A percentile compares a stretch with the other conserved stretches of the same genome.
phyloP scores from a whole-genome alignment of 2,113 vertebrate genomes.

The Monopterus albus region DNA sequence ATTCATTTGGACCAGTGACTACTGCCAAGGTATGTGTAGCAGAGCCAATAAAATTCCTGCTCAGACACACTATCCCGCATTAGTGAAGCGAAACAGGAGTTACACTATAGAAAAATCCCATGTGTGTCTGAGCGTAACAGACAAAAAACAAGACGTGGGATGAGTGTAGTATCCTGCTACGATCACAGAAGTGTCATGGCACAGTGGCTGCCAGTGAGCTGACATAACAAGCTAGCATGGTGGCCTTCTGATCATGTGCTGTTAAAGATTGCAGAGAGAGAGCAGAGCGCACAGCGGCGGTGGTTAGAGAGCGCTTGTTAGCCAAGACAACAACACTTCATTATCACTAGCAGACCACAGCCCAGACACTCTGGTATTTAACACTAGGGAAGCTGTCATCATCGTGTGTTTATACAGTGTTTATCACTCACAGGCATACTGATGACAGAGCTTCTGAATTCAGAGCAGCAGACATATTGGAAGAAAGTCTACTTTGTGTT shows the following conservation, averaged over 20 bases:
- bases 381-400: conserved; percentile 40
- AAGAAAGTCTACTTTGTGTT: neutral
- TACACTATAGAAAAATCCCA: neutral
- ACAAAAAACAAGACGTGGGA: neutral
- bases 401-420: too few species aligned
- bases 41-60: conserved; percentile 66
- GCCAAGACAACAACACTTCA: conserved; percentile 63
- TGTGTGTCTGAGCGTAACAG: neutral
- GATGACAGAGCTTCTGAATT: conserved; percentile 37
- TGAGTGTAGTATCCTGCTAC: neutral
- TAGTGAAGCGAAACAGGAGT: conserved; percentile 45
- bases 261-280: conserved; percentile 29
- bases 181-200: conserved; percentile 39
- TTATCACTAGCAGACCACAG: conserved; percentile 51
- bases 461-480: conserved; percentile 3
- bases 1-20: conserved; percentile 68
- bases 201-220: conserved; percentile 28
- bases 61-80: conserved; percentile 48
- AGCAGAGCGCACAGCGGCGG: neutral
- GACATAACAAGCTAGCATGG: conserved; percentile 27
- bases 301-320: conserved; percentile 47
- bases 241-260: conserved; percentile 35
- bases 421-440: conserved; percentile 42
- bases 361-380: conserved; percentile 33
- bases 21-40: conserved; percentile 40